Percentiles rank a stretch among this genome's conserved stretches.
Evolutionary conservation across 2,113 vertebrate genomes (phyloP).

Genomic region (Odocoileus virginianus): DNA sequence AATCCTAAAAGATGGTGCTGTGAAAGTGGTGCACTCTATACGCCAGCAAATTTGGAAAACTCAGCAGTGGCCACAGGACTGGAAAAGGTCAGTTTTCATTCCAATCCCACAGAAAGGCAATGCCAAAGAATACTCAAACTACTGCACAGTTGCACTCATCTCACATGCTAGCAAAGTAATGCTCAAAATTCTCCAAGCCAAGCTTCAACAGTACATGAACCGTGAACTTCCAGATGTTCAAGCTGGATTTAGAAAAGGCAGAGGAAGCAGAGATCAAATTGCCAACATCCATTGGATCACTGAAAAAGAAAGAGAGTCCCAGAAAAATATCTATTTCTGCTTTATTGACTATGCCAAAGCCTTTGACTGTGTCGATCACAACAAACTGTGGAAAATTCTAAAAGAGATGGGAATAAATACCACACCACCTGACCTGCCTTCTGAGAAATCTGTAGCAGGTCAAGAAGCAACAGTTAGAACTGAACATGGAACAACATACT

Average conservation of each 20-base stretch:
- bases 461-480: background rate
- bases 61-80: background rate
- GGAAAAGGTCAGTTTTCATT: background rate
- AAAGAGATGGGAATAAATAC: background rate
- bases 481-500: background rate
- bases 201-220: background rate
- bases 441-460: background rate
- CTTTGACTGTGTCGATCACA: background rate
- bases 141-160: background rate
- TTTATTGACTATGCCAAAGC: background rate
- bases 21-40: background rate
- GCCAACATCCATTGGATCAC: background rate
- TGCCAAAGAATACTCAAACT: background rate
- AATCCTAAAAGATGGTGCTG: background rate
- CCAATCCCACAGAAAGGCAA: background rate
- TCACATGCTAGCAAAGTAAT: rapidly evolving
- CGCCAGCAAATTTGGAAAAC: background rate
- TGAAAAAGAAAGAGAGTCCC: background rate
- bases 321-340: background rate
- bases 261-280: background rate
- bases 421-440: background rate
- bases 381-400: background rate
- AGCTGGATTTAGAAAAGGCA: background rate
- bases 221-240: background rate
- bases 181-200: background rate